Conservation (phyloP, 2,888 invertebrate genomes). For the Mythimna vitellina region DNA sequence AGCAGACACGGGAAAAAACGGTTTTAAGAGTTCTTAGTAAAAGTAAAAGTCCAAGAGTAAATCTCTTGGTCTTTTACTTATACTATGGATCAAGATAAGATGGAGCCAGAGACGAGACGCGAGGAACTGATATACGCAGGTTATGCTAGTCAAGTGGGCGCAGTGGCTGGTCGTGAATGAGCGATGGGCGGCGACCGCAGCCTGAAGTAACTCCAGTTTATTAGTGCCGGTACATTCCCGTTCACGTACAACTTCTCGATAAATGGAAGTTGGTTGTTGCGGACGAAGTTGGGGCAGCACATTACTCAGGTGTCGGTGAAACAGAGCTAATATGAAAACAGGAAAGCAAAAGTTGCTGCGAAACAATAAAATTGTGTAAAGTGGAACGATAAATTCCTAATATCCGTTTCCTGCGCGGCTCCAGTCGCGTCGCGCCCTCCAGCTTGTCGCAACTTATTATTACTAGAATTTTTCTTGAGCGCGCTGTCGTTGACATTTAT, state of each 20-base stretch:
- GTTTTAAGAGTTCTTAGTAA: too few species aligned
- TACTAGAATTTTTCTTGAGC: slow-evolving; percentile 51
- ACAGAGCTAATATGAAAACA: slow-evolving; percentile 42
- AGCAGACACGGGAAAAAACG: too few species aligned
- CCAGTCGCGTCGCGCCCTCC: slow-evolving; percentile 12
- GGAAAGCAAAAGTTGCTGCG: slow-evolving; percentile 48
- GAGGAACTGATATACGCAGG: too few species aligned
- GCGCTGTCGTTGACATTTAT: slow-evolving; percentile 53
- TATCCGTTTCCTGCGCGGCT: slow-evolving; percentile 32
- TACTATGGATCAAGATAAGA: too few species aligned
- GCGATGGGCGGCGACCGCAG: neutral
- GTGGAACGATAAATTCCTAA: slow-evolving; percentile 61
- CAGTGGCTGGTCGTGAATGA: too few species aligned
- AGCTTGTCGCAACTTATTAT: slow-evolving; percentile 61
- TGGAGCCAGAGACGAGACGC: neutral
- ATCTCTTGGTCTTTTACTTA: too few species aligned
- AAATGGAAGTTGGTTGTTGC: slow-evolving; percentile 2
- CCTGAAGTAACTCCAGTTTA: neutral
- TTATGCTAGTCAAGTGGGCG: too few species aligned
- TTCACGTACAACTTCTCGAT: slow-evolving; percentile 5
- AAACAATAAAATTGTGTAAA: slow-evolving; percentile 62
- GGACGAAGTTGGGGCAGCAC: slow-evolving; percentile 32
- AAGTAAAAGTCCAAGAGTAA: too few species aligned
- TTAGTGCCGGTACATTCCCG: slow-evolving; percentile 5
- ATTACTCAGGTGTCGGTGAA: slow-evolving; percentile 40